Evolutionary conservation across 2,113 vertebrate genomes (phyloP).

Genomic region (Archocentrus centrarchus): DNA sequence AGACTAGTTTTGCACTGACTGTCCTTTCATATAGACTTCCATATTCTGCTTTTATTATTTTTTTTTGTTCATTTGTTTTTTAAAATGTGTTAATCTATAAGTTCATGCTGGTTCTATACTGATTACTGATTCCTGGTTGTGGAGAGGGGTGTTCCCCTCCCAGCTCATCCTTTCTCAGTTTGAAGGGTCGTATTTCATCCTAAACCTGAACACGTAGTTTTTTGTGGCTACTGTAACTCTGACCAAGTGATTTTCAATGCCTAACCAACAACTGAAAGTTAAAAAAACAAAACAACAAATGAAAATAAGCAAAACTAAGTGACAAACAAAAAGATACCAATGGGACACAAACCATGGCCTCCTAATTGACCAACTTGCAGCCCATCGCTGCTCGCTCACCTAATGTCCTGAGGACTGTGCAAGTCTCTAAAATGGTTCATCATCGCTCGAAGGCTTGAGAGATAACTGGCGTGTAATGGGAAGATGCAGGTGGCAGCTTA

Average conservation of each 20-base stretch:
- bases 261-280: not conserved
- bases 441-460: not conserved
- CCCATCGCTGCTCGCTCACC: not conserved
- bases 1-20: not conserved
- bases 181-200: not conserved
- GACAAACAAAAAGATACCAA: not conserved
- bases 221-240: not conserved
- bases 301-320: not conserved
- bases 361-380: not conserved
- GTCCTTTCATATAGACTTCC: not conserved
- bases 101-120: not conserved
- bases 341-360: not conserved
- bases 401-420: not conserved
- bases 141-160: not conserved
- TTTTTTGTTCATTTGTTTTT: too few species aligned
- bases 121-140: not conserved
- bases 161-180: not conserved
- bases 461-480: not conserved
- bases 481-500: not conserved
- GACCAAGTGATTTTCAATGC: not conserved
- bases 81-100: too few species aligned
- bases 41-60: too few species aligned
- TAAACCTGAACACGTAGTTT: not conserved
- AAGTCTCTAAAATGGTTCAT: not conserved
- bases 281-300: not conserved